Conservation (phyloP, 2,888 invertebrate genomes). For the Ophonus ardosiacus region DNA sequence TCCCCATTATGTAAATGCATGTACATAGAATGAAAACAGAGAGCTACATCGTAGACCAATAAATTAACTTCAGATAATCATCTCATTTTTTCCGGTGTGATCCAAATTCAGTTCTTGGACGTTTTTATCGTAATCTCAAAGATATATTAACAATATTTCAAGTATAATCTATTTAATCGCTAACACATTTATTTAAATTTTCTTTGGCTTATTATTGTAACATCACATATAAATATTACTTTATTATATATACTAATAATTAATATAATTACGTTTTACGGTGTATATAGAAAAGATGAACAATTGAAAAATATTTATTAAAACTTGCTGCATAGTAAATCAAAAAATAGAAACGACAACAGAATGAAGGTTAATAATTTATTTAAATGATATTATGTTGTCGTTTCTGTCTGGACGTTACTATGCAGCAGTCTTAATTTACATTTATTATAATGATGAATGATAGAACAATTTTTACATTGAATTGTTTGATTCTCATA, state of each 20-base stretch:
- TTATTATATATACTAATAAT: conserved; percentile 61
- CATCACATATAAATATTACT: conserved; percentile 67
- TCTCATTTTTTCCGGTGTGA: conserved; percentile 11
- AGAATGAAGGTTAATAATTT: conserved; percentile 17
- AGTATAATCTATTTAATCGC: conserved; percentile 60
- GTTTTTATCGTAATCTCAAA: conserved; percentile 54
- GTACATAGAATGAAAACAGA: conserved; percentile 48
- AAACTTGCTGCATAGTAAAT: conserved; percentile 38
- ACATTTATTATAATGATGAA: conserved; percentile 51
- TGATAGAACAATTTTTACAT: conserved; percentile 48
- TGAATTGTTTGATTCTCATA: conserved; percentile 48
- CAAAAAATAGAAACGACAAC: conserved; percentile 40
- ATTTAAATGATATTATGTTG: neutral
- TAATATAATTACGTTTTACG: conserved; percentile 56
- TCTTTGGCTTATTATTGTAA: conserved; percentile 68
- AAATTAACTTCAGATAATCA: conserved; percentile 41
- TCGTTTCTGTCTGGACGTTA: conserved; percentile 34
- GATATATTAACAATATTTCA: conserved; percentile 63
- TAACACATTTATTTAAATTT: conserved; percentile 64
- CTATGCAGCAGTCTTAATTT: conserved; percentile 32
- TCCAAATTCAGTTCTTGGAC: conserved; percentile 62
- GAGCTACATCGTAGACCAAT: conserved; percentile 34
- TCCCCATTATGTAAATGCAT: conserved; percentile 44
- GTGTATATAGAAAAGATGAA: conserved; percentile 59
- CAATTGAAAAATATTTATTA: conserved; percentile 58